phyloP scores from a whole-genome alignment of 30 jellyfish, hydroid and myxozoan genomes.

The Aurelia sp. region DNA sequence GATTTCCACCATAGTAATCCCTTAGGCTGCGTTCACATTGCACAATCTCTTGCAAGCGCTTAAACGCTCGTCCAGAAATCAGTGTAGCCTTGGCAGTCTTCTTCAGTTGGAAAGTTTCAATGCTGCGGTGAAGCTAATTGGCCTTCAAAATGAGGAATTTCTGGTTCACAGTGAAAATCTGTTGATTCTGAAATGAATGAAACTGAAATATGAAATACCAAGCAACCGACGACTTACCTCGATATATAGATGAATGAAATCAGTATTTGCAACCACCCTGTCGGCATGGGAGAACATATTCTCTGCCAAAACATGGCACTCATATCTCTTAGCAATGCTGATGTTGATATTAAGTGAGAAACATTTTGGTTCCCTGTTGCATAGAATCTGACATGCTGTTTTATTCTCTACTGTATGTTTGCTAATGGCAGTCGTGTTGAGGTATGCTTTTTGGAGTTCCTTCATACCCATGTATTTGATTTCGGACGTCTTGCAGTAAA shows the following conservation, averaged over 20 bases:
- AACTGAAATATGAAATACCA: too few species aligned
- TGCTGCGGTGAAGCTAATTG: too few species aligned
- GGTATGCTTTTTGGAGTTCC: background rate
- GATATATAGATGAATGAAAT: background rate
- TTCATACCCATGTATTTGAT: slow-evolving; percentile 17
- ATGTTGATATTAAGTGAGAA: background rate
- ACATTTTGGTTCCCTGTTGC: slow-evolving; percentile 11
- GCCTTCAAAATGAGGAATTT: too few species aligned
- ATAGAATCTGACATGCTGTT: background rate
- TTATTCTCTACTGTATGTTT: background rate
- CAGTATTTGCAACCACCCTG: background rate
- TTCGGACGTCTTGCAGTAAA: background rate
- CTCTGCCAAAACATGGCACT: background rate
- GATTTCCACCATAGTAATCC: too few species aligned
- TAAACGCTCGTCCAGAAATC: too few species aligned
- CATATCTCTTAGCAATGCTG: background rate
- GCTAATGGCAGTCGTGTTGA: slow-evolving; percentile 9
- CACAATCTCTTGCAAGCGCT: too few species aligned
- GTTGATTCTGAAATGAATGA: too few species aligned
- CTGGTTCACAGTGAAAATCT: too few species aligned
- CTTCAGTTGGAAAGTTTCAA: too few species aligned
- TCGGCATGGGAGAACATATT: background rate
- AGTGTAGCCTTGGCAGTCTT: too few species aligned
- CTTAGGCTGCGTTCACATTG: too few species aligned
- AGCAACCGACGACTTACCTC: background rate